Conservation (phyloP, 1,140 invertebrate species). For the Fopius arisanus region DNA sequence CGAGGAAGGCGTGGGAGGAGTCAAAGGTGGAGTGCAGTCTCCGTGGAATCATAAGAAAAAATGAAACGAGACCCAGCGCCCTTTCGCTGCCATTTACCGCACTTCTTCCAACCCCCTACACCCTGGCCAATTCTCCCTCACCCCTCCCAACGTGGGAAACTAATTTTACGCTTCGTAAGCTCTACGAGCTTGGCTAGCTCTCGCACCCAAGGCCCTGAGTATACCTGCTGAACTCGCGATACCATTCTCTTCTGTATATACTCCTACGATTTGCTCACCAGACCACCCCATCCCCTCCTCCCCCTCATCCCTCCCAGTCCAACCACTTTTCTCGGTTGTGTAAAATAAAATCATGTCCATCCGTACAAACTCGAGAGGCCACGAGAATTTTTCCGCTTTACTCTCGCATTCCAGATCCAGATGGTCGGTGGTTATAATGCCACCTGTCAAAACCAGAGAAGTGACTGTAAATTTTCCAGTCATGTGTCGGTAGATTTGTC, state of each 20-base stretch:
- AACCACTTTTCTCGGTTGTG: background rate
- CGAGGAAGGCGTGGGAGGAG: background rate
- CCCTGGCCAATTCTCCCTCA: slow-evolving; percentile 5
- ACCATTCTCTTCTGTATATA: slow-evolving; percentile 21
- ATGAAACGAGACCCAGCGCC: slow-evolving; percentile 26
- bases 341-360: background rate
- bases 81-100: slow-evolving; percentile 22
- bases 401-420: no score
- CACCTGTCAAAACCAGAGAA: no score
- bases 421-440: no score
- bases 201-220: slow-evolving; percentile 20
- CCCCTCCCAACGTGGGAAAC: slow-evolving; percentile 33
- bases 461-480: no score
- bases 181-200: slow-evolving; percentile 21
- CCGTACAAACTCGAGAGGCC: no score
- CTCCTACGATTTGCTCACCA: slow-evolving; percentile 15
- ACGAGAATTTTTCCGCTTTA: no score
- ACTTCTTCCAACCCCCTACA: slow-evolving; percentile 8
- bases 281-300: background rate
- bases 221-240: slow-evolving; percentile 36
- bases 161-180: slow-evolving; percentile 41
- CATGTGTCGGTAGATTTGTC: background rate
- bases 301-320: background rate
- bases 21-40: slow-evolving; percentile 14
- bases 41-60: slow-evolving; percentile 32